phyloP scores from a whole-genome alignment of 2,888 invertebrate genomes.

The Meiosimyza platycephala region DNA sequence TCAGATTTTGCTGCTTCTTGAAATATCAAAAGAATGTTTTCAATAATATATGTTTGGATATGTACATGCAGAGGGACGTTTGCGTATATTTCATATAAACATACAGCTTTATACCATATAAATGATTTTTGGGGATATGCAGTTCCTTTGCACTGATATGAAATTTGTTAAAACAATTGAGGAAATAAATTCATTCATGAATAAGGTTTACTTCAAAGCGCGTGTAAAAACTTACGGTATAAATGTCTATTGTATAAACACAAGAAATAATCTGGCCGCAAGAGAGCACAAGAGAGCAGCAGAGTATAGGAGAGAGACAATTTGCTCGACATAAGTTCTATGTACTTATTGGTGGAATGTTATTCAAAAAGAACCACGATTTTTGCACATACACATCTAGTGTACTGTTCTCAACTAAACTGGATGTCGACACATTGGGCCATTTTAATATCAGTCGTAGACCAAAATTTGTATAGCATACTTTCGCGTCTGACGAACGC shows the following conservation, averaged over 20 bases:
- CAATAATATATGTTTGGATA: no score
- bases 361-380: slow-evolving; percentile 11
- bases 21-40: no score
- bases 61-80: no score
- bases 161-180: no score
- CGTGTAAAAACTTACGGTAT: no score
- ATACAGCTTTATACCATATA: no score
- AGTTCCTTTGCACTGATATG: no score
- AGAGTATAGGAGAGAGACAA: slow-evolving; percentile 3
- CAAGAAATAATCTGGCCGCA: background rate
- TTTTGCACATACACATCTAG: slow-evolving; percentile 18
- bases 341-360: background rate
- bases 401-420: slow-evolving; percentile 5
- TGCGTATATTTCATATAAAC: no score
- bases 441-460: slow-evolving; percentile 59
- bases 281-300: slow-evolving; percentile 13
- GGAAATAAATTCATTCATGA: no score
- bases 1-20: no score
- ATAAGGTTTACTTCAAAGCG: no score
- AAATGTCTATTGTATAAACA: background rate
- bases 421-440: slow-evolving; percentile 12
- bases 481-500: slow-evolving; percentile 34
- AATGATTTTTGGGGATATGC: no score
- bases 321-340: background rate
- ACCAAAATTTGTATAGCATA: slow-evolving; percentile 63